Evolutionary conservation across 64 coral and sea anemone species (phyloP), one percentile per base, ranked within the genome.

Genomic region (Pocillopora verrucosa): DNA sequence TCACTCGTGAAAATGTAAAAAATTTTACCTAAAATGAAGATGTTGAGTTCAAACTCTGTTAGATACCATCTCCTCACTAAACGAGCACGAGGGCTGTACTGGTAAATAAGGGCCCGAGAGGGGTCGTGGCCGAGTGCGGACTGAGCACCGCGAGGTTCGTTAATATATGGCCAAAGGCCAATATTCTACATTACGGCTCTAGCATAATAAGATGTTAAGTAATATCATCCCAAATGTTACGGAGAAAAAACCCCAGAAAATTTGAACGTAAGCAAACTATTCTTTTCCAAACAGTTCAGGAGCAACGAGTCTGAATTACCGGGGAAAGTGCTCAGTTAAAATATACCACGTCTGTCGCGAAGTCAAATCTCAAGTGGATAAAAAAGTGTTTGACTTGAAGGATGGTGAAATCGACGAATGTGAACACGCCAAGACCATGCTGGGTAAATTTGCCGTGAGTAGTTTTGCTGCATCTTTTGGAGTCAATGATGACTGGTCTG

Each of bases 331-430:
- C 61, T 87, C 30, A 35, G 90, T 92, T 1, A 69, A 72, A 34
- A 69, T 92, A 70, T 87, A 30, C 14, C 90, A 92, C 63, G 74
- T 87, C 19, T 92, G 90, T 65, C 77, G 84, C 10, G 86, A 87
- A 75, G 86, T 65, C 11, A 77, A n/a, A 22, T 87, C 83, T 58
- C 77, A 67, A 17, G 65, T 92, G 20, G 26, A 87, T n/a, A 86
- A 77, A 34, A 41, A 79, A 0, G 59, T 73, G 63, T 92, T 92
- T 74, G 82, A 86, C 51, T 92, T 92, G 30, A 57, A 79, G 19
- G 90, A 92, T 45, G 90, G 90, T 92, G 90, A 92, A 80, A 80
- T 87, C 51, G 38, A 77, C 20, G 75, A 92, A 61, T 92, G 90
- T 56, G 90, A 92, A 73, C 60, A 92, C n/a, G 82, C 61, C 25